Conservation (phyloP, 2,888 invertebrate species). For the Agrypnus murinus region DNA sequence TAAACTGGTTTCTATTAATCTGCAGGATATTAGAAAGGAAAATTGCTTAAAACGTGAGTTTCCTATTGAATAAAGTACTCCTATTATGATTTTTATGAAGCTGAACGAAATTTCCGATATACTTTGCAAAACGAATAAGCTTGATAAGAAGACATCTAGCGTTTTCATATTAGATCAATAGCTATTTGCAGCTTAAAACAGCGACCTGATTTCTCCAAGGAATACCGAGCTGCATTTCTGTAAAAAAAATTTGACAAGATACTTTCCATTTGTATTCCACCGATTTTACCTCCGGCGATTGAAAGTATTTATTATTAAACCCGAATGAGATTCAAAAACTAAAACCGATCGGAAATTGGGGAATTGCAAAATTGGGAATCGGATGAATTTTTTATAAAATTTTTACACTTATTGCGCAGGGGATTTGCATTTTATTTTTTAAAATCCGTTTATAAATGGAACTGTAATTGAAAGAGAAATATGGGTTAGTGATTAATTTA, state of each 20-base stretch:
- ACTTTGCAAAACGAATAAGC: constrained; percentile 23
- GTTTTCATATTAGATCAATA: constrained; percentile 44
- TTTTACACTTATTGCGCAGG: not conserved
- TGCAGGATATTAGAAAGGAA: not conserved
- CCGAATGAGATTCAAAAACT: constrained; percentile 25
- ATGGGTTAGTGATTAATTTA: constrained; percentile 13
- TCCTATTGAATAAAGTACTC: constrained; percentile 9
- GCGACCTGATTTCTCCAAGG: constrained; percentile 50
- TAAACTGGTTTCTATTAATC: too few relatives aligned
- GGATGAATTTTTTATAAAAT: constrained; percentile 11
- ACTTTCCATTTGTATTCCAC: constrained; percentile 43
- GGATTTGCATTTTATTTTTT: constrained; percentile 13
- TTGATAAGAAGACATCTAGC: constrained; percentile 20
- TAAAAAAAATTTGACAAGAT: constrained; percentile 44
- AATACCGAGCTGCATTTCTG: constrained; percentile 37
- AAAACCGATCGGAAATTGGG: constrained; percentile 15
- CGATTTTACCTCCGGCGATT: constrained; percentile 34
- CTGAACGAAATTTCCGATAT: constrained; percentile 11
- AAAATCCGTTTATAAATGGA: not conserved
- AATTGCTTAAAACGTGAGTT: not conserved
- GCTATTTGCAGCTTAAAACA: constrained; percentile 44
- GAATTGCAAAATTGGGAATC: not conserved
- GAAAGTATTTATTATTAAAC: constrained; percentile 43
- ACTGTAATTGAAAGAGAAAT: constrained; percentile 8
- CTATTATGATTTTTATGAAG: constrained; percentile 17